Conservation (phyloP, 1,140 invertebrate genomes). For the Penaeus indicus region DNA sequence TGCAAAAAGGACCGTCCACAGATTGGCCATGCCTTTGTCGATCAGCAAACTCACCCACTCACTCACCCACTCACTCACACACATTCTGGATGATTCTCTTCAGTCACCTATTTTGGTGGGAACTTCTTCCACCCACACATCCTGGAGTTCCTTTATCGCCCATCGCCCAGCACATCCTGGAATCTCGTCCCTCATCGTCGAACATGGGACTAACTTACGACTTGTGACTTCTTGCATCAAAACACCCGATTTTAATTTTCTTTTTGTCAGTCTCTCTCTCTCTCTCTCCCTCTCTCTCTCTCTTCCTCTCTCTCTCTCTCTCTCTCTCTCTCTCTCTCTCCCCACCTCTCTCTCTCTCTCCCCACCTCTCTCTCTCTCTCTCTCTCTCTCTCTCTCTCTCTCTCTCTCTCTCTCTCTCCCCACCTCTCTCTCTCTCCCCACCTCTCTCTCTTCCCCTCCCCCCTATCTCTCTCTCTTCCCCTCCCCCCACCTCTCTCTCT, state of each 20-base stretch:
- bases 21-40: too few relatives aligned
- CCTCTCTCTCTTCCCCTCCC: not conserved
- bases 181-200: too few relatives aligned
- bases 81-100: not conserved
- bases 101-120: too few relatives aligned
- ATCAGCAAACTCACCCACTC: not conserved
- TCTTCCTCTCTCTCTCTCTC: not conserved
- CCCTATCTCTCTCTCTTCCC: not conserved
- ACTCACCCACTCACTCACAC: conserved; percentile 39
- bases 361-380: not conserved
- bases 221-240: too few relatives aligned
- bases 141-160: too few relatives aligned
- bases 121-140: too few relatives aligned
- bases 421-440: not conserved
- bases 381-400: not conserved
- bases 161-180: too few relatives aligned
- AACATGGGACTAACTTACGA: too few relatives aligned
- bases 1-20: not conserved
- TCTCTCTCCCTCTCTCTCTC: conserved; percentile 31
- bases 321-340: too few relatives aligned
- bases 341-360: not conserved
- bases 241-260: too few relatives aligned
- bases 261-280: not conserved
- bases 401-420: conserved; percentile 3
- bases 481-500: not conserved